Base-by-base conservation (phyloP, 2,797 vertebrate genomes). In the Karalla daura region DNA sequence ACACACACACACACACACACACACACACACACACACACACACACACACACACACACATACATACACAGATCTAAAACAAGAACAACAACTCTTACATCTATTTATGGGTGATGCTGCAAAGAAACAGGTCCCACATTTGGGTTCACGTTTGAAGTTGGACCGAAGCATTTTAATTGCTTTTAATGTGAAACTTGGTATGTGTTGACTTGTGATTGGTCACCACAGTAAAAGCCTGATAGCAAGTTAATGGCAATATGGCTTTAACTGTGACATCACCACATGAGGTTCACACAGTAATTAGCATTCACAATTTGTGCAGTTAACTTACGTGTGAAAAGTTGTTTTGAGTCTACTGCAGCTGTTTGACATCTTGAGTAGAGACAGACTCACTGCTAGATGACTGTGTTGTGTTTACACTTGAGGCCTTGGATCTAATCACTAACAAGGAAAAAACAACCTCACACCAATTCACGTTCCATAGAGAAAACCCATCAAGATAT, bases 1-100 rank as follows among this genome's bases (percentile, higher is more conserved):
- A 67, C 44, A 49, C 62, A 50, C 39, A 21, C 49, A 40, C 43
- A 40, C 37, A 17, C 43, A 54, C 52, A 47, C 46, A 41, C 35
- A 40, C 50, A 69, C 44, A 40, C 23, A 50, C 37, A 63, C 50
- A 52, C 49, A 50, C 36, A 37, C 36, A 37, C 36, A 37, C 36
- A 37, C 35, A 37, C 35, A 33, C 32, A 33, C 32, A 33, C 32
- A 33, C 74, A 18, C 45, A 64, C 30, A 67, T 71, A 20, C 45
- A 65, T 32, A 67, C 36, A n/a, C 21, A 49, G 39, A 43, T 1
- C 5, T 1, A 18, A 13, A 1, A 30, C 17, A 15, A 5, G 18
- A 18, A 10, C 25, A 44, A 58, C 41, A 13, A 24, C 41, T 18
- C 40, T 43, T 20, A 24, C 28, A 52, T 46, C 37, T 51, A 15